Percentiles rank a stretch among this genome's conserved stretches.
Conservation (phyloP, 2,113 vertebrate species). For the Tupaia chinensis region DNA sequence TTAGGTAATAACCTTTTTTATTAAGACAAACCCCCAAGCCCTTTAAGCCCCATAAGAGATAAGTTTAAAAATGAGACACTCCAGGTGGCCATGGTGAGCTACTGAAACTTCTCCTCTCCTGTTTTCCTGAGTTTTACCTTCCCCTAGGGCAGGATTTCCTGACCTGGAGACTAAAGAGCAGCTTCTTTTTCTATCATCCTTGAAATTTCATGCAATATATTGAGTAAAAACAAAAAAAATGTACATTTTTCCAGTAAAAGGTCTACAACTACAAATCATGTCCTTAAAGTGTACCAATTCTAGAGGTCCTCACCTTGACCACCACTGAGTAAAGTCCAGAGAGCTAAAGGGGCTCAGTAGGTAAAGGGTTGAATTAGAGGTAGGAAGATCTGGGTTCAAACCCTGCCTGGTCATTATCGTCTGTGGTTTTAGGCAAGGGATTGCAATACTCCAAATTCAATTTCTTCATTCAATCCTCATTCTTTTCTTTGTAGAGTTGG, state of each 20-base stretch:
- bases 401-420: background rate
- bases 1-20: constrained; percentile 76
- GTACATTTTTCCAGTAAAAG: background rate
- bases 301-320: background rate
- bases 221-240: background rate
- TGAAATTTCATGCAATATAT: constrained; percentile 48
- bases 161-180: background rate
- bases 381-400: background rate
- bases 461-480: background rate
- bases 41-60: constrained; percentile 68
- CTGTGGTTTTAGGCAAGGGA: background rate
- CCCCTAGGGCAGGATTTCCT: background rate
- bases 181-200: background rate
- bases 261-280: background rate
- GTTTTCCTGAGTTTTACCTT: constrained; percentile 40
- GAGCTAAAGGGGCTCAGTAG: background rate
- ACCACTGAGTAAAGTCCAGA: background rate
- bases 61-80: constrained; percentile 69
- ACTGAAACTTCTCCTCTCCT: constrained; percentile 22
- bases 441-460: background rate
- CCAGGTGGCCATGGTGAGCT: constrained; percentile 13
- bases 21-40: constrained; percentile 77
- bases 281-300: background rate
- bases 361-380: background rate
- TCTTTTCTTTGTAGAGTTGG: background rate